These are phyloP conservation scores for Drosophila lini DNA, from an alignment of 1,140 invertebrate species.

Conservation along the genomic window DNA sequence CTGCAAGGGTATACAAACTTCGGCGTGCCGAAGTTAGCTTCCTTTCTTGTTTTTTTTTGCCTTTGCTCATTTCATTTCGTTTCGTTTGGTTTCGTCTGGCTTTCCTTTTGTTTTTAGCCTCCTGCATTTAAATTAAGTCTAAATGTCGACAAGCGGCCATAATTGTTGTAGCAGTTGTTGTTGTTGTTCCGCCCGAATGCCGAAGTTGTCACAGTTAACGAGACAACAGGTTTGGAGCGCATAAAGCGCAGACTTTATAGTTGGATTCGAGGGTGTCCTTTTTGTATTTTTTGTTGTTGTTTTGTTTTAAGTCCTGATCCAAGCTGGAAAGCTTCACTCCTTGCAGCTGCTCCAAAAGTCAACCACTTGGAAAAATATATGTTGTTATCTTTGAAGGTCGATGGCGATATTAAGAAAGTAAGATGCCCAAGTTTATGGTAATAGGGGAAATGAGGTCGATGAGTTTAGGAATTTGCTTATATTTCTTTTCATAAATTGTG, in stretches of 20 bases:
- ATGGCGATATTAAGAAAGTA: slow-evolving; percentile 2
- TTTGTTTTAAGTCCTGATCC: not conserved
- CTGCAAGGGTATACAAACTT: no score
- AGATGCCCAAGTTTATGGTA: not conserved
- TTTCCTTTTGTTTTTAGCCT: slow-evolving; percentile 36
- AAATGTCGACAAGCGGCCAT: slow-evolving; percentile 74
- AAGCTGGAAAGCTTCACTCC: not conserved
- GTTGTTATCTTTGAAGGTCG: slow-evolving; percentile 12
- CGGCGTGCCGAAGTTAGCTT: no score
- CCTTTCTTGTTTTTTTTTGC: slow-evolving; percentile 48
- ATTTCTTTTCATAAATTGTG: no score
- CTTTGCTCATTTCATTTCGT: slow-evolving; percentile 11
- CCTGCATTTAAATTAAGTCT: slow-evolving; percentile 82
- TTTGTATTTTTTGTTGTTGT: slow-evolving; percentile 4
- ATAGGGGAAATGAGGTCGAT: not conserved
- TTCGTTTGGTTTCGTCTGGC: slow-evolving; percentile 20
- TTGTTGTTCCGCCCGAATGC: slow-evolving; percentile 40
- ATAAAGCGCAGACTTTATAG: slow-evolving; percentile 39
- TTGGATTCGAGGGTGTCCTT: slow-evolving; percentile 1
- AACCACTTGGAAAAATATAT: slow-evolving; percentile 23
- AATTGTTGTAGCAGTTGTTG: slow-evolving; percentile 55
- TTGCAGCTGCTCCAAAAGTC: slow-evolving; percentile 17
- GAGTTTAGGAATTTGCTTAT: not conserved
- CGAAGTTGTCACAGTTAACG: slow-evolving; percentile 55
- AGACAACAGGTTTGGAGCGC: slow-evolving; percentile 40